Evolutionary conservation across 2,113 vertebrate genomes (phyloP), one percentile per base, ranked within the genome.

Genomic region (Halcyon malimbica): DNA sequence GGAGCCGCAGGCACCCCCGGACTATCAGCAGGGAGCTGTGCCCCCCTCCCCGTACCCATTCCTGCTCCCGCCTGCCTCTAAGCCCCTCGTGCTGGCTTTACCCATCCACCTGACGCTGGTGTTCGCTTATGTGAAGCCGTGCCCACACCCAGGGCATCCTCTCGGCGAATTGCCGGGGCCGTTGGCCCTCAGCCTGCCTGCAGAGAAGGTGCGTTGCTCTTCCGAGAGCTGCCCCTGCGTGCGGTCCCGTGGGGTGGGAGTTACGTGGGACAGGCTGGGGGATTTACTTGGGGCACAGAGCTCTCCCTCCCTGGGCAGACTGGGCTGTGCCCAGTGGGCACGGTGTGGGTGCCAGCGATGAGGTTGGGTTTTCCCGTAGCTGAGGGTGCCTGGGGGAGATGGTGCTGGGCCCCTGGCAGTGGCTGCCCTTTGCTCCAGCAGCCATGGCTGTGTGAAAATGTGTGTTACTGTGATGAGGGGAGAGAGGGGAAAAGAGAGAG

Each of bases 271-370:
- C 13, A 33, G n/a, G 16, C 10, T 59, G 67, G 26, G 53, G 53
- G 16, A 56, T 28, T 29, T 17, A 56, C 28, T 18, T 6, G 16
- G 28, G 29, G 25, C 2, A 2, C 2, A 1, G 62, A 44, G 13
- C 50, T 28, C 60, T n/a, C 77, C 21, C 2, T 39, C 23, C 37
- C 21, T 1, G 1, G 11, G 28, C 21, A 33, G 39, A 37, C 7
- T 5, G 4, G 50, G 41, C n/a, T 21, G 11, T 39, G 41, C 51
- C 2, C 1, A 8, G 16, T 3, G 2, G 85, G 53, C 54, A 56
- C 0, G 0, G 5, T 5, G 9, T 2, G 13, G 33, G 41, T 4
- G 24, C 37, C 65, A 57, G 50, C 1, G 7, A 2, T 5, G 60
- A 19, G 35, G 21, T 5, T 41, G 35, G 9, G 20, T 12, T 48